These are phyloP conservation scores for Myripristis murdjan DNA, from an alignment of 2,797 vertebrate species.

Conservation along the genomic window DNA sequence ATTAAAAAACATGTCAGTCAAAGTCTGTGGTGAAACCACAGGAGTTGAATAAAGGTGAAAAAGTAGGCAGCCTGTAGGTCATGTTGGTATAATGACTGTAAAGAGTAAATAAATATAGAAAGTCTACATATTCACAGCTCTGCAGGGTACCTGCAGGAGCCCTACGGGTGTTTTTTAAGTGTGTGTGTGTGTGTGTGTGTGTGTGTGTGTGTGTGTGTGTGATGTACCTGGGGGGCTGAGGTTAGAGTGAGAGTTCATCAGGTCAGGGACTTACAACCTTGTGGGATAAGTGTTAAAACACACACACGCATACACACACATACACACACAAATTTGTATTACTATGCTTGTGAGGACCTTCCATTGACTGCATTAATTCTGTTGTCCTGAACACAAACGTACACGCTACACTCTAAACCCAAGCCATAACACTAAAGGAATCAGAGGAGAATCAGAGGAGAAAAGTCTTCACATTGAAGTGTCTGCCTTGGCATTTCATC, in stretches of 20 bases:
- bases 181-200: constrained; percentile 41
- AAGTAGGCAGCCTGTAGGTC: constrained; percentile 36
- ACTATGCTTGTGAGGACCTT: constrained; percentile 22
- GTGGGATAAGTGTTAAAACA: constrained; percentile 45
- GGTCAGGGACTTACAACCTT: constrained; percentile 59
- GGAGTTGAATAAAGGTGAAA: constrained; percentile 49
- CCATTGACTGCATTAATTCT: constrained; percentile 9
- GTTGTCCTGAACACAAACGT: constrained; percentile 35
- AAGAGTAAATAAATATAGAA: constrained; percentile 52
- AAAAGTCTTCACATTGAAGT: constrained; percentile 34
- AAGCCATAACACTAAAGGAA: constrained; percentile 22
- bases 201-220: constrained; percentile 39
- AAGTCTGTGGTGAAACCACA: constrained; percentile 41
- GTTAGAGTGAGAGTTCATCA: constrained; percentile 65
- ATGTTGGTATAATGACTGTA: constrained; percentile 61
- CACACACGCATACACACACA: constrained; percentile 6
- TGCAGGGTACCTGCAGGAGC: constrained; percentile 47
- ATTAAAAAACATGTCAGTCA: constrained; percentile 30
- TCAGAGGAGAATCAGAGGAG: too few species aligned
- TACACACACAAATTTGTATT: neutral
- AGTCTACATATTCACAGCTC: constrained; percentile 36
- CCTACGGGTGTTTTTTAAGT: constrained; percentile 23
- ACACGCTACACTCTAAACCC: constrained; percentile 34
- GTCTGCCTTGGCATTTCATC: constrained; percentile 32
- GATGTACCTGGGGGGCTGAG: constrained; percentile 47